Evolutionary conservation across 1,140 invertebrate species (phyloP), one percentile per base, ranked within the genome.

Genomic region (Apolygus lucorum): DNA sequence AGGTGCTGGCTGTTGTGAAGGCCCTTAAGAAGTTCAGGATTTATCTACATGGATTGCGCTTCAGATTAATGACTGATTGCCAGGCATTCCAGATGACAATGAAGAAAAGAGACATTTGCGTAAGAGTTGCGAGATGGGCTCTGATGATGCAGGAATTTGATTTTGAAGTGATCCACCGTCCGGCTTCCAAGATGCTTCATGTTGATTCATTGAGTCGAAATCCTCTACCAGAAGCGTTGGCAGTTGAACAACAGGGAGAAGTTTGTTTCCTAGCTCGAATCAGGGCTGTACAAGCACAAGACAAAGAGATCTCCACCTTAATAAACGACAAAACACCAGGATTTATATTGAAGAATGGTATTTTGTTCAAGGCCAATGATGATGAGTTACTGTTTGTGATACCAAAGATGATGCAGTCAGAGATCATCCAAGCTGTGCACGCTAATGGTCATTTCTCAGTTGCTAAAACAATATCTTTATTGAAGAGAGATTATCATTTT

Each of bases 401-500:
- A 71, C 76, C 77, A 1, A 73, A 67, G 26, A 28, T 4, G 11
- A 73, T 78, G 73, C 72, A 77, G 21, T 62, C 28, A 0, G 75
- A 77, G 25, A 73, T 77, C 0, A 76, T 78, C 54, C 25, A 74
- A 67, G 62, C 73, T 29, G 63, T 72, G 8, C 78, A 80, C 63
- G 75, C 76, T 49, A 73, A 74, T 52, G 77, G 77, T 26, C 77
- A 80, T 76, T 79, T 80, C 74, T 73, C 71, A 2, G 70, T 74
- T 2, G 73, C 28, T n/a, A 81, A 79, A 73, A 80, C 76, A 1
- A 74, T 77, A 69, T 76, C 77, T 26, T 24, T 76, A n/a, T 75
- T 81, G 1, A 72, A 67, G 24, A 72, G 76, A 73, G 75, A 80
- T 8, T 81, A 76, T 74, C 80, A 72, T 52, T 77, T 81, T 34